Evolutionary conservation across 2,888 invertebrate species (phyloP), one percentile per base, ranked within the genome.

Genomic region (Calephelis perditalis): DNA sequence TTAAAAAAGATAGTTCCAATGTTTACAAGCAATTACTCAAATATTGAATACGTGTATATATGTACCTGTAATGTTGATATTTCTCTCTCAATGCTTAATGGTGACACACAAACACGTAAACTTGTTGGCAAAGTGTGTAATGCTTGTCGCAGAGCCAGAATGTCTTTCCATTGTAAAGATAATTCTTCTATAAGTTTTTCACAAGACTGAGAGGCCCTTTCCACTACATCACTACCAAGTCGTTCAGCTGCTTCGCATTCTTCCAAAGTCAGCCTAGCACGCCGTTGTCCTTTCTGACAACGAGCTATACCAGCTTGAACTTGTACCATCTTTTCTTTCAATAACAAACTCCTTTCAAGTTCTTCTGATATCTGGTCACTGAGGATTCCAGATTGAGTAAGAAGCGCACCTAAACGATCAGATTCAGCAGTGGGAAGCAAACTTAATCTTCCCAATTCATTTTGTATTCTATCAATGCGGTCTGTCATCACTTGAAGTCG

Each of bases 81-180:
- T 66, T 96, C 95, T 56, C 94, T 91, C 76, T 96, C 96, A 37
- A 96, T 87, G 66, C 94, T 92, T 0, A 94, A 92, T 0, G 96
- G 96, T 0, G 96, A 96, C 0, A 96, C 94, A 0, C 95, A 94
- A 54, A 96, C 93, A 56, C 95, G 92, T 62, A 96, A 86, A 49
- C 95, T 92, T 74, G 93, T 95, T 0, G 96, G 96, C 59, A 96
- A 81, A 0, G 95, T 95, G 70, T 96, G 96, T 40, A 96, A 82
- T 60, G 95, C 89, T 76, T 96, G 96, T 37, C 96, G 87, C 36
- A 96, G 81, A 0, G 92, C 91, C 91, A 96, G 93, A 43, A 96
- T 92, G 67, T 96, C 96, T 70, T 95, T 93, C 96, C 96, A 96
- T 63, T 95, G 92, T 0, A 91, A 79, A 0, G 92, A 91, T 11